Percentiles rank a stretch among this genome's conserved stretches.
These are phyloP conservation scores for Phaethon lepturus DNA, from an alignment of 2,113 vertebrate genomes.

Conservation along the genomic window DNA sequence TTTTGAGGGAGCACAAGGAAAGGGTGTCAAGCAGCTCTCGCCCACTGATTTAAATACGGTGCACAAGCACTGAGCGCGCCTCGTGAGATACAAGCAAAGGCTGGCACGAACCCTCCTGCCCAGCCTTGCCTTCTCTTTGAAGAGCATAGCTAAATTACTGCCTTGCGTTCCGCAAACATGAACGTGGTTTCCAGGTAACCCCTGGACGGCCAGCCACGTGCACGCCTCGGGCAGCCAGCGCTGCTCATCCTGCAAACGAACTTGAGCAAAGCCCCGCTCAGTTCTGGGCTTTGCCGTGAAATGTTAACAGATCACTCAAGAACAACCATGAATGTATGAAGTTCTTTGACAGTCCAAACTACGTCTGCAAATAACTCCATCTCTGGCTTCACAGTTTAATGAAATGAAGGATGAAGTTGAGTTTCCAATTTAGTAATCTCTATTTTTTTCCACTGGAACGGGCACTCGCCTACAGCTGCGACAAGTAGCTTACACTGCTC, in stretches of 20 bases:
- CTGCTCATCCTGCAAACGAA: background rate
- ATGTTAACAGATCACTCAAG: background rate
- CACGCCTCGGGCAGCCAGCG: background rate
- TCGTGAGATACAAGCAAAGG: background rate
- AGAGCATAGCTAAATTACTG: background rate
- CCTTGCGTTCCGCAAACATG: accelerated
- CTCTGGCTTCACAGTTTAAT: background rate
- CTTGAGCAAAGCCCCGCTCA: background rate
- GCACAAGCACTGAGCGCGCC: background rate
- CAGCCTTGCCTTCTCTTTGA: background rate
- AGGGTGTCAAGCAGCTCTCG: background rate
- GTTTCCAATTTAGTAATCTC: background rate
- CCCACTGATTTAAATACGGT: background rate
- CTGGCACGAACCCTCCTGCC: background rate
- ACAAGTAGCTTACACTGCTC: background rate
- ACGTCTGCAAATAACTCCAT: background rate
- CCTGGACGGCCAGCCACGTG: background rate
- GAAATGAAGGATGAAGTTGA: background rate
- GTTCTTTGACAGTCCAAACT: background rate
- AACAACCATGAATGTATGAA: background rate
- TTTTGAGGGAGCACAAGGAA: background rate
- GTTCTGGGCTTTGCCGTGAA: background rate
- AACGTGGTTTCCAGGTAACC: background rate
- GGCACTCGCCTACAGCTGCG: background rate
- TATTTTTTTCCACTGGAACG: background rate